Percentiles rank a stretch among this genome's conserved stretches.
phyloP scores from a whole-genome alignment of 2,888 invertebrate genomes.

The Hypercompe scribonia region DNA sequence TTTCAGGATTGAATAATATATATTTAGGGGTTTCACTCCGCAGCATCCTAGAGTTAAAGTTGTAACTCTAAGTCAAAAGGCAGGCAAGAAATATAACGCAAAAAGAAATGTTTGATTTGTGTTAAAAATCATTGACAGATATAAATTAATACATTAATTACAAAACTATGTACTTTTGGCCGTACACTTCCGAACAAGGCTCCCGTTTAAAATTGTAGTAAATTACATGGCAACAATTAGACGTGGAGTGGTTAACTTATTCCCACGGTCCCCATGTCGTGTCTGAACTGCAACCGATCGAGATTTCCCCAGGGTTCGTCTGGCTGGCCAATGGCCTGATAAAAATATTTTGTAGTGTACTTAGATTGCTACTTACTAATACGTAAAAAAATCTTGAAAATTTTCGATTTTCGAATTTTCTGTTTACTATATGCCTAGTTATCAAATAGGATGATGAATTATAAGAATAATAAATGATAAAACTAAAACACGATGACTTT shows the following conservation, averaged over 20 bases:
- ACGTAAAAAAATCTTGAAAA: neutral
- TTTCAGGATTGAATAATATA: too few species aligned
- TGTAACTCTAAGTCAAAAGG: too few species aligned
- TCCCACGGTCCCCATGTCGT: constrained; percentile 45
- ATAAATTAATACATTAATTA: neutral
- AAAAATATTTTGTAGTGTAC: constrained; percentile 27
- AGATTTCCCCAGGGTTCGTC: constrained; percentile 50
- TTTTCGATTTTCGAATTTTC: too few species aligned
- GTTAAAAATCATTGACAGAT: neutral
- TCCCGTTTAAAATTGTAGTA: constrained; percentile 31
- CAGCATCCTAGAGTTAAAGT: too few species aligned
- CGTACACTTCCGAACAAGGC: neutral
- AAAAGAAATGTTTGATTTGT: neutral
- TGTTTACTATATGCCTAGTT: too few species aligned
- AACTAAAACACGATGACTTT: too few species aligned
- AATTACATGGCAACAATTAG: constrained; percentile 43
- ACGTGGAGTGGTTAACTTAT: constrained; percentile 43
- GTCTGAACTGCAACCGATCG: constrained; percentile 44
- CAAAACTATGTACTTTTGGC: neutral
- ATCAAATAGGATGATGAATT: too few species aligned
- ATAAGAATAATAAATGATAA: too few species aligned
- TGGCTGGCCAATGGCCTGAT: constrained; percentile 43
- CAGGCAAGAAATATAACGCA: neutral
- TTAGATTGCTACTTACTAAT: neutral
- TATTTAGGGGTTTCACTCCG: too few species aligned